Evolutionary conservation across 2,797 vertebrate genomes (phyloP).

Genomic region (Myiotriccus ornatus): DNA sequence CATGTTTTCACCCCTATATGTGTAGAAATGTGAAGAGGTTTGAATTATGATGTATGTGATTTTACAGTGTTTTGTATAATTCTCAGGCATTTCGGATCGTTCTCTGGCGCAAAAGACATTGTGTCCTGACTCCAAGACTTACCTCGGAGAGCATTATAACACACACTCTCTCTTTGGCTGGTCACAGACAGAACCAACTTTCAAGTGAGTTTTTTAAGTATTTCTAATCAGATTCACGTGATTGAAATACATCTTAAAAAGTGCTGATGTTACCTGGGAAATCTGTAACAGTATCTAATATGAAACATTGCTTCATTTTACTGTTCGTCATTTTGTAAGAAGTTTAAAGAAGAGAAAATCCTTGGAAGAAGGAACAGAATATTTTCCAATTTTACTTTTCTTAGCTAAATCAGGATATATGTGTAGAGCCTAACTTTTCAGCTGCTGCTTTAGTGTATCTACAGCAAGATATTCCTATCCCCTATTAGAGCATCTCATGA

Average conservation of each 20-base stretch:
- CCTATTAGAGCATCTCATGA: fast-evolving
- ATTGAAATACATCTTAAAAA: neutral
- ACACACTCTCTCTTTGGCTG: conserved; percentile 63
- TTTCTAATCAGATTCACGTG: neutral
- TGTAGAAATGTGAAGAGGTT: neutral
- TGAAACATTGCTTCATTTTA: neutral
- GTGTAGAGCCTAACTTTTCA: neutral
- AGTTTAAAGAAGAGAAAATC: neutral
- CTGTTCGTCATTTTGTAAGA: neutral
- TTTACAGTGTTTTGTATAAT: neutral
- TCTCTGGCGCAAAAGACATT: conserved; percentile 45
- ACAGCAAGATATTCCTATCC: neutral
- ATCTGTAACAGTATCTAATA: neutral
- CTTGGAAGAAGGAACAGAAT: neutral
- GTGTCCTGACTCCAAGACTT: conserved; percentile 59
- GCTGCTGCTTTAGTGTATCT: neutral
- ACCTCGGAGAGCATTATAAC: conserved; percentile 50
- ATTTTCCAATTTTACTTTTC: neutral
- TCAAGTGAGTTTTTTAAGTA: conserved; percentile 42
- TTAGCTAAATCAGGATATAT: neutral
- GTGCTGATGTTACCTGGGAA: neutral
- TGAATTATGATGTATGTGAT: neutral
- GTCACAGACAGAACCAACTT: conserved; percentile 54
- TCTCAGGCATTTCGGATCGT: conserved; percentile 34
- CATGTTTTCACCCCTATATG: neutral